Base-by-base conservation (phyloP, 2,888 invertebrate species). In the Drosophila atripex region DNA sequence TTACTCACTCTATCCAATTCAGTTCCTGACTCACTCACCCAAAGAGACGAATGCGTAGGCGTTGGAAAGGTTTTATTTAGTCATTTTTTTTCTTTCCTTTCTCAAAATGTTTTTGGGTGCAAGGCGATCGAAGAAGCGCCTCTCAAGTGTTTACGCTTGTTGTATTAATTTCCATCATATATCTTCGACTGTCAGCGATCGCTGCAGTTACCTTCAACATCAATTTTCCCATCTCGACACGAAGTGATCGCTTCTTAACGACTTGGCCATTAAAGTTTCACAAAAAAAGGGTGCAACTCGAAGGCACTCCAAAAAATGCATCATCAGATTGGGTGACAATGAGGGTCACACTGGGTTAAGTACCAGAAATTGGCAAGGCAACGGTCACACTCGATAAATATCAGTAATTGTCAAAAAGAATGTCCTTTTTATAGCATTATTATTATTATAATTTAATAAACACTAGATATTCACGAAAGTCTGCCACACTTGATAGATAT, bases 81-180 rank as follows among this genome's bases (percentile, higher is more conserved):
- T 41, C 21, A 14, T 16, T 28, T 30, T 32, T 23, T 11, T 14
- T n/a, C 11, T 14, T n/a, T 8, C 35, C n/a, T 12, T 25, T 5
- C 3, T 9, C 18, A 9, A 16, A 7, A 14, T 39, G 14, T 41
- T 41, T 32, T 38, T 2, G 9, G 39, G 41, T 9, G 4, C 2
- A 57, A 18, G 6, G 11, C 28, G 28, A 47, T 43, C 47, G 58
- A 32, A 83, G 80, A 43, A 88, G 80, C 86, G 80, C 75, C 88
- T 77, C 75, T 82, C 82, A 88, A 88, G 86, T 89, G 88, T 84
- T 87, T 87, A 87, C 84, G 80, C 82, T 80, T 89, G 89, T 89
- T 86, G 89, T 89, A 80, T 87, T 86, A 89, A 89, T 89, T 87
- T 76, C 77, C 80, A 71, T 78, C 84, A 89, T 89, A 87, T 71